Base-by-base conservation (phyloP, 2,888 invertebrate species). In the Metalampra italica region DNA sequence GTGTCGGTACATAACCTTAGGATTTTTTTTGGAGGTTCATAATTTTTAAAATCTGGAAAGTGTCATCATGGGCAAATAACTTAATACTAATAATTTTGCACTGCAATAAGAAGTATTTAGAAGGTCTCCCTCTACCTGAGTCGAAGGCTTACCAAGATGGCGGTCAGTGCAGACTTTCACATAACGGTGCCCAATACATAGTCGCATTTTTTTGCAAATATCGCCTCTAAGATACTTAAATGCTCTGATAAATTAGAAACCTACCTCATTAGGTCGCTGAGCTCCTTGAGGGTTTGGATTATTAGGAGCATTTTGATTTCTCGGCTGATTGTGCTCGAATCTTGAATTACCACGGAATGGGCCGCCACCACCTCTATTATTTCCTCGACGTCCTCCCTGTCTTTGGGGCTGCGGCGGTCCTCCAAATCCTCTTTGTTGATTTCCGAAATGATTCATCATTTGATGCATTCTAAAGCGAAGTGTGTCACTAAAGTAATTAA, bases 371-470 rank as follows among this genome's bases (percentile, higher is more conserved):
- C 55, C 57, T 36, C 76, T 75, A 37, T 75, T 74, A 47, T 71
- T 75, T 29, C 84, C 83, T 52, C 87, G 80, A 32, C 87, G 81
- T 37, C 76, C 75, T 45, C 82, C 82, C 54, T 81, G 86, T 43
- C 89, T 76, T 59, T 89, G 89, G 0, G 89, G 89, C 54, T 89
- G 89, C 7, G 89, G 89, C 29, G 85, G 84, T 5, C 89, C 89
- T 22, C 89, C 89, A 62, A 81, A 88, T n/a, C 89, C 89, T 66
- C 89, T 71, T 14, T 44, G 34, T 1, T 44, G 36, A 3, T 83
- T 78, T n/a, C 81, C 82, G 53, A 72, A 88, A 59, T 83, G 76
- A 76, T 86, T 83, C 86, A 87, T 86, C 48, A 29, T 38, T 34
- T 46, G 75, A 79, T 22, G 22, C 22, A 22, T 22, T 22, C 22